Conservation (phyloP, 2,888 invertebrate species). For the Periphyllus acericola region DNA sequence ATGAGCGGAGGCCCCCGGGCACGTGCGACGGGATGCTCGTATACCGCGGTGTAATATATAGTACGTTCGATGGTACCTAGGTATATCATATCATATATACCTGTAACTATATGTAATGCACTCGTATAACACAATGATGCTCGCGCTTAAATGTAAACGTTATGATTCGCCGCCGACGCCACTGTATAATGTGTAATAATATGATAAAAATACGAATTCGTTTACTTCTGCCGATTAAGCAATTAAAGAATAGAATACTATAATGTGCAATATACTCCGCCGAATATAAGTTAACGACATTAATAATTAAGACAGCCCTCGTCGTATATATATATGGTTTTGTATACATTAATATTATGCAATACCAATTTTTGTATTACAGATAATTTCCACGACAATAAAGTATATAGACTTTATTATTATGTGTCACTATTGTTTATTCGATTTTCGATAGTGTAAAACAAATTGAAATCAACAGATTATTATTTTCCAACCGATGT, state of each 20-base stretch:
- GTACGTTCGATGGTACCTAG: background rate
- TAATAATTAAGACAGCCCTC: background rate
- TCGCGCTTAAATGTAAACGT: background rate
- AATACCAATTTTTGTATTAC: background rate
- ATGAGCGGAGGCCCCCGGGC: slow-evolving; percentile 16
- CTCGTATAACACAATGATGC: no score
- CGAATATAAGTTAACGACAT: background rate
- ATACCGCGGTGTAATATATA: background rate
- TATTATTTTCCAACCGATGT: background rate
- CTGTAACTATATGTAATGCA: no score
- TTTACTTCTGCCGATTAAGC: slow-evolving; percentile 17
- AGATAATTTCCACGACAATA: background rate
- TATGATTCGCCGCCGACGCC: slow-evolving; percentile 9
- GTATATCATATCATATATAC: background rate
- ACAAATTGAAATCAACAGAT: background rate
- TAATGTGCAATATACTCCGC: background rate
- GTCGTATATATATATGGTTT: no score
- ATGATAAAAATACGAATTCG: slow-evolving; percentile 3
- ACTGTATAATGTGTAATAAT: background rate
- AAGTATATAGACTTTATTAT: background rate
- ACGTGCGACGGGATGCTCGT: slow-evolving; percentile 12
- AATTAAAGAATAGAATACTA: background rate
- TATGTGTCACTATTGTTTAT: background rate
- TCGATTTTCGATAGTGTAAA: slow-evolving; percentile 11
- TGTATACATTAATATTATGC: slow-evolving; percentile 2